Conservation (phyloP, 2,888 invertebrate species). For the Autographa pulchrina region DNA sequence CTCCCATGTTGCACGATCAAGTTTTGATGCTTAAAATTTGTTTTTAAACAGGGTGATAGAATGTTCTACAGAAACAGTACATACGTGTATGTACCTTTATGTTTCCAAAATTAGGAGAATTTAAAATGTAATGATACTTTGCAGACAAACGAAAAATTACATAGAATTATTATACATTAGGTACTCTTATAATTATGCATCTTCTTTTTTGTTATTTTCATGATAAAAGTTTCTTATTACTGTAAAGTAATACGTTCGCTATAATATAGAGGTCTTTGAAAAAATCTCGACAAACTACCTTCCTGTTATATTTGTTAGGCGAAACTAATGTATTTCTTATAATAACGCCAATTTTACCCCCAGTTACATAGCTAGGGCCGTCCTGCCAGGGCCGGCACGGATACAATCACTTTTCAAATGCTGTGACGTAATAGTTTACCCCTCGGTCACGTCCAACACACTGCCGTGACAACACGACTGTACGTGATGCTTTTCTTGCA, state of each 20-base stretch:
- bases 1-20: not conserved
- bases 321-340: constrained; percentile 40
- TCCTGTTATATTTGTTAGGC: constrained; percentile 38
- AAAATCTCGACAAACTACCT: constrained; percentile 25
- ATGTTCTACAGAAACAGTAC: constrained; percentile 5
- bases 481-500: constrained; percentile 40
- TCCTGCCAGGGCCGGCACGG: constrained; percentile 13
- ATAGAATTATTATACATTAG: too few relatives aligned
- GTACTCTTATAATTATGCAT: too few relatives aligned
- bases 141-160: too few relatives aligned
- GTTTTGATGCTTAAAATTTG: too few relatives aligned
- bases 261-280: not conserved
- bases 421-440: constrained; percentile 35
- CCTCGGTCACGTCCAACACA: constrained; percentile 45
- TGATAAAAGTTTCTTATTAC: too few relatives aligned
- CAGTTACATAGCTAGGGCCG: not conserved
- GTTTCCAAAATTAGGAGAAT: too few relatives aligned
- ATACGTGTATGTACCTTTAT: too few relatives aligned
- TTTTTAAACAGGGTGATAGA: not conserved
- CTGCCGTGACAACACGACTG: constrained; percentile 48
- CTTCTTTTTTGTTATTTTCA: too few relatives aligned
- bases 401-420: constrained; percentile 42
- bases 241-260: too few relatives aligned
- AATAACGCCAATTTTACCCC: not conserved
- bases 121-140: too few relatives aligned